These are phyloP conservation scores for Galagoides demidoff DNA, from an alignment of 2,797 vertebrate genomes.

Conservation along the genomic window DNA sequence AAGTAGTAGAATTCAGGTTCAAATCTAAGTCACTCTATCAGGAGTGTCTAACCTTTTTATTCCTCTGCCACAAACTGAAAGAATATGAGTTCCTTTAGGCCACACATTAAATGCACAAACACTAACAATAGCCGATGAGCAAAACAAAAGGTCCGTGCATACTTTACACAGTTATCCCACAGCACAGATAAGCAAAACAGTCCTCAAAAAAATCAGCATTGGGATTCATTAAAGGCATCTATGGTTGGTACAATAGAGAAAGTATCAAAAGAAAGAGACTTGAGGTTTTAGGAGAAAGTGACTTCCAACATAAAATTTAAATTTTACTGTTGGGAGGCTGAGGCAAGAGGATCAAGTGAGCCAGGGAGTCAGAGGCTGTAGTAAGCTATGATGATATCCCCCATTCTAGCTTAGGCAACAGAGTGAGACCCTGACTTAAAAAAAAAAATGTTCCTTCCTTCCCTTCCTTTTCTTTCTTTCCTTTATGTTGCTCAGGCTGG, in stretches of 20 bases:
- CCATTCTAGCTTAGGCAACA: not conserved
- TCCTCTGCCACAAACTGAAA: no score
- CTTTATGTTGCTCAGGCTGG: not conserved
- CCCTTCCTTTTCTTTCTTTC: no score
- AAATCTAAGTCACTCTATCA: not conserved
- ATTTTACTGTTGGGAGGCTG: not conserved
- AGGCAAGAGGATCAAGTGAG: not conserved
- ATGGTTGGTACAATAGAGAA: not conserved
- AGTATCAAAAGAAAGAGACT: not conserved
- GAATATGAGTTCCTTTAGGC: no score
- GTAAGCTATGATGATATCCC: not conserved
- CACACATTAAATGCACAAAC: no score
- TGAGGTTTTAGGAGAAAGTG: not conserved
- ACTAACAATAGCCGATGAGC: no score
- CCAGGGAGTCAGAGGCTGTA: not conserved
- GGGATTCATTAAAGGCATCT: not conserved
- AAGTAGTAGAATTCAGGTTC: slow-evolving; percentile 19
- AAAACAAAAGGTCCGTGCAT: no score
- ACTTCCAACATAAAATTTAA: slow-evolving; percentile 35
- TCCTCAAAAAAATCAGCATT: no score
- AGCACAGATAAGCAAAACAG: no score
- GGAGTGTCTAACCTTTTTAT: no score
- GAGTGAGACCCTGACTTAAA: not conserved
- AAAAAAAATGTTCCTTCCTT: not conserved
- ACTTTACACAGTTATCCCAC: no score